A percentile compares a stretch with the other conserved stretches of the same genome.
phyloP scores from a whole-genome alignment of 2,888 invertebrate species.

The Pandemis cinnamomeana region DNA sequence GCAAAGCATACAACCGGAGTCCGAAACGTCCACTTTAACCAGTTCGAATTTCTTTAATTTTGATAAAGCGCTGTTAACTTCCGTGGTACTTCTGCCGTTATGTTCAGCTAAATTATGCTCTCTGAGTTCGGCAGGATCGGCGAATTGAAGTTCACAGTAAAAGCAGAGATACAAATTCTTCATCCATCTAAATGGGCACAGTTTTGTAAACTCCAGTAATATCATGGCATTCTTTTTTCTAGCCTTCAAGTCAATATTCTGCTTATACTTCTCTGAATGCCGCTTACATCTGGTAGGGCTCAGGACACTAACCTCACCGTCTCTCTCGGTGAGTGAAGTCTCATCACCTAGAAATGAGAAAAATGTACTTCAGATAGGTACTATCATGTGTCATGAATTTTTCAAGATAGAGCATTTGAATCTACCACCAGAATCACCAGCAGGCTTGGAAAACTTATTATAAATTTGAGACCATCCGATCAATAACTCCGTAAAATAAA shows the following conservation, averaged over 20 bases:
- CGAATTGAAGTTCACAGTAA: conserved; percentile 67
- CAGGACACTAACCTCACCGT: conserved; percentile 41
- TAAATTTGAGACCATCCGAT: not conserved
- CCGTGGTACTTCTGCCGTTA: conserved; percentile 44
- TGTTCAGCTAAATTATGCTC: conserved; percentile 60
- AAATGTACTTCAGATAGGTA: conserved; percentile 51
- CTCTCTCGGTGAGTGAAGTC: conserved; percentile 47
- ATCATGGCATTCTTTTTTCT: conserved; percentile 62
- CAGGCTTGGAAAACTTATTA: conserved; percentile 17
- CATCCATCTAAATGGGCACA: conserved; percentile 76
- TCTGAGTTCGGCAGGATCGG: conserved; percentile 63
- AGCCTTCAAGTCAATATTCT: conserved; percentile 56
- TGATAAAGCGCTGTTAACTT: conserved; percentile 60
- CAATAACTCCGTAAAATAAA: not conserved
- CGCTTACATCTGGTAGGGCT: conserved; percentile 44
- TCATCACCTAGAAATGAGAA: conserved; percentile 77
- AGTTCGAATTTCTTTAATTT: conserved; percentile 70
- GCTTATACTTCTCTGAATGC: conserved; percentile 49
- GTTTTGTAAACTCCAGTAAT: conserved; percentile 66
- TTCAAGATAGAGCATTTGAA: conserved; percentile 1
- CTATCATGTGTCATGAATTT: conserved; percentile 43
- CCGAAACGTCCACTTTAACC: conserved; percentile 72
- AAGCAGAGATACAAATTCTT: conserved; percentile 73
- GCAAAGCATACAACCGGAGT: conserved; percentile 68
- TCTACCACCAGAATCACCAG: conserved; percentile 12